These are phyloP conservation scores for Molossus alvarezi DNA, from an alignment of 2,797 vertebrate species.

Conservation along the genomic window DNA sequence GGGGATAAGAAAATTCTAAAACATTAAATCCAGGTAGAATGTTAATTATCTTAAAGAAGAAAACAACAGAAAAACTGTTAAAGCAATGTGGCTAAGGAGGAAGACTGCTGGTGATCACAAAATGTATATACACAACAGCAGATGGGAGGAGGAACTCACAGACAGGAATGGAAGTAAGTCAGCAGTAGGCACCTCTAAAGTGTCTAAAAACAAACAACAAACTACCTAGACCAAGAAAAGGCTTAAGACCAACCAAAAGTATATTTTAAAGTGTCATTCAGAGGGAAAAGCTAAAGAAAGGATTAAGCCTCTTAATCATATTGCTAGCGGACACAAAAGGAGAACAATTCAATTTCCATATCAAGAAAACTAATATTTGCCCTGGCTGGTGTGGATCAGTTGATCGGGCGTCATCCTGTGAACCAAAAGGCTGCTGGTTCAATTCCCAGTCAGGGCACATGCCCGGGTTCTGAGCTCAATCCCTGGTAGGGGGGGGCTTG, in stretches of 20 bases:
- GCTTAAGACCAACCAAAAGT: neutral
- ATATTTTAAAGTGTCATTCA: conserved; percentile 32
- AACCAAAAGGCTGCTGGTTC: neutral
- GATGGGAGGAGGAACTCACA: neutral
- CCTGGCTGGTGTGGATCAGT: neutral
- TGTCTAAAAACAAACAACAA: neutral
- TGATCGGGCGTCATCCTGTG: neutral
- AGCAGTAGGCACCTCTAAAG: neutral
- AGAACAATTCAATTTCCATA: conserved; percentile 23
- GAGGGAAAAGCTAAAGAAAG: conserved; percentile 48
- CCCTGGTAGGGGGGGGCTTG: neutral
- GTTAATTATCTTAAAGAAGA: conserved; percentile 66
- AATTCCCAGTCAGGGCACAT: neutral
- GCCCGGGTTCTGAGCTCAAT: neutral
- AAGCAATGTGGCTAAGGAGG: neutral
- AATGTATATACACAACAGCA: neutral
- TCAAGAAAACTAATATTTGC: conserved; percentile 45
- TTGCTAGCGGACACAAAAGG: neutral
- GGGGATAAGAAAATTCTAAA: conserved; percentile 57
- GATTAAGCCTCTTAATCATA: neutral
- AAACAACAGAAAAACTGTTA: conserved; percentile 41
- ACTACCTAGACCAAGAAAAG: neutral
- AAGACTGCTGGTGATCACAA: neutral
- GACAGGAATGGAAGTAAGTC: neutral
- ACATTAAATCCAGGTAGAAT: conserved; percentile 10